These are phyloP conservation scores for Unio delphinus DNA, from an alignment of 2,888 invertebrate species.

Conservation along the genomic window DNA sequence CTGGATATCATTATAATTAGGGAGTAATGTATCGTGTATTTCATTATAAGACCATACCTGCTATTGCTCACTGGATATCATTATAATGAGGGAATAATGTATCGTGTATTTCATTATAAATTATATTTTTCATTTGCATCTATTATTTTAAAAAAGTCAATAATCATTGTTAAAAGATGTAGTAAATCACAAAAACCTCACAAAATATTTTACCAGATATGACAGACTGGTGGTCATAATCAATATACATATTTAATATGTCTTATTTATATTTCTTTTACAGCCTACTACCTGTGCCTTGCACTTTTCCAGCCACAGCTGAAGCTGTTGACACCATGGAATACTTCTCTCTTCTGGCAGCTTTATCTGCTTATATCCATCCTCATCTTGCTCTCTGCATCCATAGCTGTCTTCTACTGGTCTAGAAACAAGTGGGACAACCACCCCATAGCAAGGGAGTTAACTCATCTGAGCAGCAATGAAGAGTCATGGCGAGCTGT, in stretches of 20 bases:
- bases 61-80: too few species aligned
- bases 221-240: too few species aligned
- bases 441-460: conserved; percentile 83
- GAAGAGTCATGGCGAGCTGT: conserved; percentile 77
- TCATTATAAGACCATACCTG: too few species aligned
- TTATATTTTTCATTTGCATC: too few species aligned
- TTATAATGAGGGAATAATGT: too few species aligned
- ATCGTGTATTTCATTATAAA: too few species aligned
- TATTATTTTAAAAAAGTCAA: too few species aligned
- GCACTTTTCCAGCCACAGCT: conserved; percentile 50
- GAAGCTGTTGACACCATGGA: conserved; percentile 45
- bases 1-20: too few species aligned
- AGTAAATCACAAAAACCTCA: too few species aligned
- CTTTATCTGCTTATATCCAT: conserved; percentile 48
- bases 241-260: not conserved
- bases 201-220: too few species aligned
- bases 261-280: conserved; percentile 17
- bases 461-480: conserved; percentile 70
- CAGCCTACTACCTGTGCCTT: conserved; percentile 65
- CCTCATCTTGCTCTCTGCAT: conserved; percentile 73
- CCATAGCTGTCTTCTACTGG: conserved; percentile 79
- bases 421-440: conserved; percentile 79
- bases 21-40: too few species aligned
- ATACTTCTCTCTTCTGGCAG: conserved; percentile 41
- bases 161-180: too few species aligned